These are phyloP conservation scores for Cephus nigrinus DNA, from an alignment of 2,888 invertebrate genomes.

Conservation along the genomic window DNA sequence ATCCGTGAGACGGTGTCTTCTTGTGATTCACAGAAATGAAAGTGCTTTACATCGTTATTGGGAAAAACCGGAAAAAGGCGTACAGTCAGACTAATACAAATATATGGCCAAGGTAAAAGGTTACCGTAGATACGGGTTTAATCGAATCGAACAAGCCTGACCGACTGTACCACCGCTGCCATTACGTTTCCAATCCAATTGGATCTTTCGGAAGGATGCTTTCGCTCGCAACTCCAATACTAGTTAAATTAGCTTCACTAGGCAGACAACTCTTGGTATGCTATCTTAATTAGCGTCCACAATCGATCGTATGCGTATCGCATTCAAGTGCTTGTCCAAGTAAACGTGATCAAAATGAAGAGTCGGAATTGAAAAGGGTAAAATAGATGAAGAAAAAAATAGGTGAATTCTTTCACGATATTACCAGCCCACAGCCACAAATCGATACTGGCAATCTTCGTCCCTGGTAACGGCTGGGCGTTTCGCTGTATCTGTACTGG, in stretches of 20 bases:
- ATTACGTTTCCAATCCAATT: neutral
- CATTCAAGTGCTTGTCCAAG: neutral
- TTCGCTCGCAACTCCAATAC: neutral
- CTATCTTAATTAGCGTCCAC: neutral
- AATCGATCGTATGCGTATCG: neutral
- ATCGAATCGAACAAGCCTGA: neutral
- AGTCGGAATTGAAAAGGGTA: neutral
- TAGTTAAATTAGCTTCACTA: neutral
- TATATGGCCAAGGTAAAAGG: neutral
- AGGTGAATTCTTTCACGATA: neutral
- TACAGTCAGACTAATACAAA: neutral
- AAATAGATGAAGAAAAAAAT: neutral
- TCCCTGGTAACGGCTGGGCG: neutral
- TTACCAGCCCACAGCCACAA: neutral
- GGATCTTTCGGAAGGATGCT: neutral
- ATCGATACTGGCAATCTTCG: conserved; percentile 12
- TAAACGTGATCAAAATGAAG: neutral
- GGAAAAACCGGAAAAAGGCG: neutral
- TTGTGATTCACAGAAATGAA: too few species aligned
- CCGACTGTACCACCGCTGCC: neutral
- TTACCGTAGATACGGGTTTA: neutral
- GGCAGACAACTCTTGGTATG: neutral
- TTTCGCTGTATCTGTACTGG: neutral
- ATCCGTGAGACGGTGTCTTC: too few species aligned
- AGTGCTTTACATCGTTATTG: neutral